phyloP scores from a whole-genome alignment of 2,888 invertebrate species.

The Polydrusus pterygomalis region DNA sequence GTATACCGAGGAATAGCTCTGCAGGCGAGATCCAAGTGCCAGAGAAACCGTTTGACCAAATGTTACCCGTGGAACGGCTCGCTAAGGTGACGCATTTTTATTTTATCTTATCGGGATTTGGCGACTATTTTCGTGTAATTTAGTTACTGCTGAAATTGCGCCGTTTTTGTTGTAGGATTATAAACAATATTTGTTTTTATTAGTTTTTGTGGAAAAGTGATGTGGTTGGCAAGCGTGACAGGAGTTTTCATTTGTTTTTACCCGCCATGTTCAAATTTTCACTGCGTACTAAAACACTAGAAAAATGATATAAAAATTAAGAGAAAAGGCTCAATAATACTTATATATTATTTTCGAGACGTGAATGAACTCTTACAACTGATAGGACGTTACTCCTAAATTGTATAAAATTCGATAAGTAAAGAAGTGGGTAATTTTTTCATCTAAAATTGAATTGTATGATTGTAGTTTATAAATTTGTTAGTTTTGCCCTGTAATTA shows the following conservation, averaged over 20 bases:
- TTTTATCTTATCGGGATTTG: constrained; percentile 49
- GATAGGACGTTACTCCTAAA: neutral
- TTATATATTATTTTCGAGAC: too few species aligned
- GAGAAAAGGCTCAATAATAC: neutral
- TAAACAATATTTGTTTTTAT: constrained; percentile 12
- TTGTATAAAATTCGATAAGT: too few species aligned
- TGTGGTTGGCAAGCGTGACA: neutral
- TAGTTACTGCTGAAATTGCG: constrained; percentile 31
- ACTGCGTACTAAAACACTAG: neutral
- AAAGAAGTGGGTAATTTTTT: too few species aligned
- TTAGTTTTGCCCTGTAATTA: too few species aligned
- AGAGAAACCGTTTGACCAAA: constrained; percentile 67
- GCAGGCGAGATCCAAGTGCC: constrained; percentile 75
- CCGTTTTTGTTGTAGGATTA: constrained; percentile 35
- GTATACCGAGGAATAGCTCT: constrained; percentile 78
- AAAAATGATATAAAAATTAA: too few species aligned
- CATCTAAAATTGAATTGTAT: too few species aligned
- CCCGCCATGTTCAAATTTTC: constrained; percentile 3
- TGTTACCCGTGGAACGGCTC: constrained; percentile 85
- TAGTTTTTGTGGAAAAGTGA: neutral
- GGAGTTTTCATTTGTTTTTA: neutral
- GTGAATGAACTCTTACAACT: neutral
- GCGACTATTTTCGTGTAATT: constrained; percentile 17
- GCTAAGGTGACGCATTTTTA: constrained; percentile 77
- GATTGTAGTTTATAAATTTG: too few species aligned